Base-by-base conservation (phyloP, 2,113 vertebrate species). In the Lota lota region DNA sequence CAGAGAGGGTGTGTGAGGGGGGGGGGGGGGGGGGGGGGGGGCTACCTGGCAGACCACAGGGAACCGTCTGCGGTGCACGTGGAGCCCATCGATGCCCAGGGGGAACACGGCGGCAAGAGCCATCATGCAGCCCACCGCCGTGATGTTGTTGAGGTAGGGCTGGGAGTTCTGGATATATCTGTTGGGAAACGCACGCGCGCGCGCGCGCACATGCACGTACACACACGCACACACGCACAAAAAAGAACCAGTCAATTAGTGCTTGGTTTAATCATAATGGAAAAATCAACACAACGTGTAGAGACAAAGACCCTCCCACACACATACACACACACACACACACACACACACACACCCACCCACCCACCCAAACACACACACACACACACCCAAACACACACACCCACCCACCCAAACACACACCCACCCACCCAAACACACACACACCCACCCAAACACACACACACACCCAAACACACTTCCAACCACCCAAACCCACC, bases 111-210 rank as follows among this genome's bases (percentile, higher is more conserved):
- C 94, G 0, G 95, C 94, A 1, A 97, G 84, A 0, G 96, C 93
- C 90, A 97, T 85, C n/a, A 95, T 95, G 36, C 96, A 97, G 61
- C 96, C 96, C 24, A 95, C 94, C 0, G 96, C 94, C 0, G 96
- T 96, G 92, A 97, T 93, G 84, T 96, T 95, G 86, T 97, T 97
- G 66, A 97, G 90, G 84, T 95, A 95, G 1, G 96, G 96, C 86
- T 97, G 95, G 0, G 95, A 97, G 83, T 97, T 97, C 91, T 97
- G 95, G 79, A 97, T 97, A 72, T 97, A 97, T 88, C 95, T 96
- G 84, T 0, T 5, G 53, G 53, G 53, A 47, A 2, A 56, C 17
- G 18, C 15, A 56, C 2, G 61, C 33, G 70, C 12, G 63, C 21
- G 68, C 4, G 63, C 22, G 63, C 47, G 64, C 51, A 70, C 22